Evolutionary conservation across 2,797 vertebrate species (phyloP), one percentile per base, ranked within the genome.

Genomic region (Myotis vivesi): DNA sequence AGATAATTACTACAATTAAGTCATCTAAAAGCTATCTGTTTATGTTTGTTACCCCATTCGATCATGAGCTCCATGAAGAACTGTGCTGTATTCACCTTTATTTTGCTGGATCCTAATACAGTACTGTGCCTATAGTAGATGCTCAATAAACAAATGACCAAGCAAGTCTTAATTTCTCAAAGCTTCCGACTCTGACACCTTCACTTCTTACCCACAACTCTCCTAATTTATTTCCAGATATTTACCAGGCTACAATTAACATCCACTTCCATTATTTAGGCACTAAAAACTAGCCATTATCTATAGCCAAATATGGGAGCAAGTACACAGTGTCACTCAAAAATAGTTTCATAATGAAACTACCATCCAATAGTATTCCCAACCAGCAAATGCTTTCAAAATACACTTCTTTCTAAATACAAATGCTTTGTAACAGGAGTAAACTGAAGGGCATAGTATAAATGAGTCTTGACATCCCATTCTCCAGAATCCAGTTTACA

Each of bases 261-360:
- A 85, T 23, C 44, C 30, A 82, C 69, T 25, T 79, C n/a, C 36
- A 49, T 69, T 69, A 38, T 89, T 44, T 8, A 55, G 33, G 82
- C 44, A 83, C 44, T 51, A 75, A 64, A 89, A 66, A 6, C 49
- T 81, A 44, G 2, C 41, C 12, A 17, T 46, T 55, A 62, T 64
- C 20, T 59, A 59, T 53, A 86, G 62, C 22, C 22, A 86, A 81
- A 51, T 36, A 62, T 8, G n/a, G 36, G 15, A 25, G 2, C n/a
- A 66, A 88, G 44, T 38, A 62, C 16, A 79, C 0, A 59, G 25
- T 59, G 49, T 79, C 57, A 69, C 64, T 94, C 89, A 85, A 80
- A 89, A 95, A 41, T 69, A 95, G 73, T 30, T 79, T 51, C 85
- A 75, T 71, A 55, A 80, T 57, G 38, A 72, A 91, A 88, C 9